phyloP scores from a whole-genome alignment of 1,140 invertebrate species.

The Formica selysi region DNA sequence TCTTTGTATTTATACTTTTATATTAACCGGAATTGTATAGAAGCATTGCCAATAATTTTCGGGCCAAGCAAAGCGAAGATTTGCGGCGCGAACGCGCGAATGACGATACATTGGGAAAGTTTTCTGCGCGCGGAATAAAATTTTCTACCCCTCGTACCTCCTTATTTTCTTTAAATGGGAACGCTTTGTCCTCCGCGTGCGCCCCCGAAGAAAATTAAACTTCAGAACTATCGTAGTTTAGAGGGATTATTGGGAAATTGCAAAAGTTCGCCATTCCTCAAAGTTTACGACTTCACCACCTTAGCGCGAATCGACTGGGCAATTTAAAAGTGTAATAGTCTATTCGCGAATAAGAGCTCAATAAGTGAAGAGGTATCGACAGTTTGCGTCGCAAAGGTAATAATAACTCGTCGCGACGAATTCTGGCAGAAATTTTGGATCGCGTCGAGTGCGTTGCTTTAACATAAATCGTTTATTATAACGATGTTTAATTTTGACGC shows the following conservation, averaged over 20 bases:
- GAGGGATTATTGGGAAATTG: slow-evolving; percentile 71
- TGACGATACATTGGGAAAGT: slow-evolving; percentile 61
- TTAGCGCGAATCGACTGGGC: slow-evolving; percentile 52
- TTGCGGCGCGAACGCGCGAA: slow-evolving; percentile 50
- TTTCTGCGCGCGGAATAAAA: slow-evolving; percentile 46
- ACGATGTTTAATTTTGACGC: neutral
- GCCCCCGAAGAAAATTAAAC: slow-evolving; percentile 70
- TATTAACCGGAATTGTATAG: slow-evolving; percentile 10
- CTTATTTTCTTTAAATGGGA: slow-evolving; percentile 68
- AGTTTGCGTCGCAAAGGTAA: slow-evolving; percentile 29
- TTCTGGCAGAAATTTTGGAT: slow-evolving; percentile 1
- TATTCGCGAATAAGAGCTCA: slow-evolving; percentile 43
- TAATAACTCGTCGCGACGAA: slow-evolving; percentile 19
- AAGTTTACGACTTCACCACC: slow-evolving; percentile 66
- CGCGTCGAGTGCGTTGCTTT: neutral
- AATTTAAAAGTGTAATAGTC: slow-evolving; percentile 69
- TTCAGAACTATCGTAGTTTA: slow-evolving; percentile 72
- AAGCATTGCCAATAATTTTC: slow-evolving; percentile 47
- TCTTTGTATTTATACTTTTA: neutral
- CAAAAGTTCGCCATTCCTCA: slow-evolving; percentile 67
- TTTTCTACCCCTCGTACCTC: slow-evolving; percentile 34
- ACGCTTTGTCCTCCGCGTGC: slow-evolving; percentile 53
- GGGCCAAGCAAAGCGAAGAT: slow-evolving; percentile 10
- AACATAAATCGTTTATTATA: neutral
- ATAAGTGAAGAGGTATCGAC: slow-evolving; percentile 51